Percentiles rank a stretch among this genome's conserved stretches.
Evolutionary conservation across 2,113 vertebrate genomes (phyloP).

Genomic region (Salvelinus alpinus): DNA sequence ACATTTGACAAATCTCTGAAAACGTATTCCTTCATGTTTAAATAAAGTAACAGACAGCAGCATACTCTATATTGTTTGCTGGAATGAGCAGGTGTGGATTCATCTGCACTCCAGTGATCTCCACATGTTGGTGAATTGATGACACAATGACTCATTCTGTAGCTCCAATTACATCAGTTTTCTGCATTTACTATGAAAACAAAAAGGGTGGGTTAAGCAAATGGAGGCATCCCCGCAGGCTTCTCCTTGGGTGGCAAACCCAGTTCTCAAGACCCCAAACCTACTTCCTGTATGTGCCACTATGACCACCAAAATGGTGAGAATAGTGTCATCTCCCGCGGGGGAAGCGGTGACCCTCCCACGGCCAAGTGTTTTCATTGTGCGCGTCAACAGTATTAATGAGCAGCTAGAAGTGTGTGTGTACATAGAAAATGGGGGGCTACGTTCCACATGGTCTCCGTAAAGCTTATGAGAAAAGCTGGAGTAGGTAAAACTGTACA

Average conservation of each 20-base stretch:
- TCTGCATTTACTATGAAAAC: slow-evolving; percentile 24
- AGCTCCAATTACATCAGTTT: slow-evolving; percentile 23
- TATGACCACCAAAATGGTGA: background rate
- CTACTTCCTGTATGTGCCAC: slow-evolving; percentile 1
- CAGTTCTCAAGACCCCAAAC: background rate
- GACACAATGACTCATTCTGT: slow-evolving; percentile 32
- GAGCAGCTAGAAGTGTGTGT: slow-evolving; percentile 42
- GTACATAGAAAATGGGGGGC: slow-evolving; percentile 12
- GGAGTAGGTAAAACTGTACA: slow-evolving; percentile 38
- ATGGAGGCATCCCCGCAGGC: background rate
- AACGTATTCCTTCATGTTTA: slow-evolving; percentile 30
- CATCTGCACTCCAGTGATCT: slow-evolving; percentile 1
- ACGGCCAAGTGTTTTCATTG: slow-evolving; percentile 10
- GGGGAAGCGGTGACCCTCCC: slow-evolving; percentile 3
- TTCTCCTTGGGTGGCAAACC: background rate
- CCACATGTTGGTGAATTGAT: slow-evolving; percentile 29
- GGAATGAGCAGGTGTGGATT: slow-evolving; percentile 37
- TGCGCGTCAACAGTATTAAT: slow-evolving; percentile 8
- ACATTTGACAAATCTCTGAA: slow-evolving; percentile 39
- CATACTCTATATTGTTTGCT: slow-evolving; percentile 46
- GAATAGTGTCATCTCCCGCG: background rate
- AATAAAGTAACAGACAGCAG: slow-evolving; percentile 66
- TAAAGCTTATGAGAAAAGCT: slow-evolving; percentile 60
- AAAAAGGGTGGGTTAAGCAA: slow-evolving; percentile 3
- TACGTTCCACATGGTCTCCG: slow-evolving; percentile 39